Base-by-base conservation (phyloP, 2,888 invertebrate species). In the Chouioia cunea region DNA sequence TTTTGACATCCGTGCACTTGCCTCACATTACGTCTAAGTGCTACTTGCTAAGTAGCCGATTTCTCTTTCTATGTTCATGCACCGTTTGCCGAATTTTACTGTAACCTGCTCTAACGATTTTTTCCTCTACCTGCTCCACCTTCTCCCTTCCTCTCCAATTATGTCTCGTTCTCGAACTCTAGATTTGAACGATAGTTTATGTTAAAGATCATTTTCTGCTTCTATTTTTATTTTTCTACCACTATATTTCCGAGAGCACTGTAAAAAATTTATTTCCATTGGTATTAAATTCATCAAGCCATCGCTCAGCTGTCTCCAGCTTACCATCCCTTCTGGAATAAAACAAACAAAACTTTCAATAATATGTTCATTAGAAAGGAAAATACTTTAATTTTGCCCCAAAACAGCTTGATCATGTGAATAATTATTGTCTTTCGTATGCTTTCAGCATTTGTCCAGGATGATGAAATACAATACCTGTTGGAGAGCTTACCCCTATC, bases 381-480 rank as follows among this genome's bases (percentile, higher is more conserved):
- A 18, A 18, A 27, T 36, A n/a, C 1, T 2, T n/a, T 43, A 23
- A 27, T 36, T 36, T n/a, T 57, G 2, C 6, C 36, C 12, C 36
- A 36, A 8, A 10, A 36, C 12, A 12, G 12, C 46, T 20, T 44
- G 43, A 48, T 46, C 23, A 63, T 53, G 53, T 53, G 46, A n/a
- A 54, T 69, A 36, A 52, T 53, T 16, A 8, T 64, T 44, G 46
- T 59, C 50, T 15, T 66, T 53, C 23, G 66, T 57, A 27, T 67
- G 36, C 43, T 78, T 78, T 79, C 87, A 91, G 93, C 91, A 77
- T 93, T 92, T 82, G 90, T 92, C 80, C 91, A 91, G 85, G 91
- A 87, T 82, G 91, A 91, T 81, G 91, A 91, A 79, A 87, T 90
- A 77, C 89, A 90, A 83, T 92, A 92, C 85, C 88, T 92, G 83